Base-by-base conservation (phyloP, 2,888 invertebrate genomes). In the Clepsis dumicolana region DNA sequence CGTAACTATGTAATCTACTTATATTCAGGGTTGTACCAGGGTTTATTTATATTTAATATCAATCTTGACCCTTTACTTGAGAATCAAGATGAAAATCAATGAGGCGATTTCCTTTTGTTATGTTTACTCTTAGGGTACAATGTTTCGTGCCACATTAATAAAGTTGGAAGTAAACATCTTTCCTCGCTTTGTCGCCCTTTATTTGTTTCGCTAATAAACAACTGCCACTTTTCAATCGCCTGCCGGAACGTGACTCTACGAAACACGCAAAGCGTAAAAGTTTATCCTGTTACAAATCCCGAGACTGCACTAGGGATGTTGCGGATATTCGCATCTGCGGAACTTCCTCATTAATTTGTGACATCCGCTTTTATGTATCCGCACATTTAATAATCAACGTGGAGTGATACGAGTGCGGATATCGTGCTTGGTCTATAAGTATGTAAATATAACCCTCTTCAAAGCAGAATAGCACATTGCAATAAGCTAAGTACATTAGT, bases 201-300 rank as follows among this genome's bases (percentile, higher is more conserved):
- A 48, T 48, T 21, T 48, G 48, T 21, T 48, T 48, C 21, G 4
- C 21, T 48, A 21, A 48, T 48, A 48, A 48, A 48, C 48, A 48
- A 48, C 48, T 48, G 21, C 48, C 18, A 48, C 48, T 48, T 48
- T 48, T 48, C 48, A 48, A 48, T 48, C 21, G 48, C 48, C 48
- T 21, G 12, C 21, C 41, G 4, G 10, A 21, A 54, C 54, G 54
- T 54, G 54, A 54, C 54, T 18, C 32, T 7, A 54, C 32, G 1
- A 12, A 18, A 18, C 21, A 32, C 32, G 29, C 18, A 18, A 18
- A 16, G 29, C 32, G 18, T 32, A 21, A 32, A 18, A 32, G 16
- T 29, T 52, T 32, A 21, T 32, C 54, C 54, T 4, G 14, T 32
- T 32, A 32, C 54, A 54, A 54, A 54, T 54, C 29, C 21, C 21